Conservation (phyloP, 2,888 invertebrate species). For the Omphaloscelis lunosa region DNA sequence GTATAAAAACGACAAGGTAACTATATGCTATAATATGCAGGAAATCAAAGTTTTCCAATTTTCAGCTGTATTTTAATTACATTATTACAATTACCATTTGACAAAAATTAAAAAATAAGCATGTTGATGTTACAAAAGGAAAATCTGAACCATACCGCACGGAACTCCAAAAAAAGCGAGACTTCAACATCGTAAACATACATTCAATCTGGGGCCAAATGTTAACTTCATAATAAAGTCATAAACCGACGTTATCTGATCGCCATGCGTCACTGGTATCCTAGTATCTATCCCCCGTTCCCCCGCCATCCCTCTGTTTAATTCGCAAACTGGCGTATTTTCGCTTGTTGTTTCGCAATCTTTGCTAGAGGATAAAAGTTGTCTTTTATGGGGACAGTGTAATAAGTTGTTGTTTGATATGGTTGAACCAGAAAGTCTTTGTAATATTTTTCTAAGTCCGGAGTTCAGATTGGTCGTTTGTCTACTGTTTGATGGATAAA, state of each 20-base stretch:
- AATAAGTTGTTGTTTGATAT: conserved; percentile 57
- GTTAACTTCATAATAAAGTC: conserved; percentile 76
- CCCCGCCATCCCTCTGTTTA: conserved; percentile 50
- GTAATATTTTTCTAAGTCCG: conserved; percentile 25
- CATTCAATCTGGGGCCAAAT: conserved; percentile 70
- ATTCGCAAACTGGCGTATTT: conserved; percentile 65
- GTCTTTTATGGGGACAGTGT: conserved; percentile 50
- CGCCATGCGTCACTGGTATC: conserved; percentile 74
- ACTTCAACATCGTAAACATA: conserved; percentile 66
- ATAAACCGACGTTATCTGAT: conserved; percentile 79
- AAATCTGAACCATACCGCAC: not conserved
- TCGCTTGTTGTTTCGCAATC: conserved; percentile 56
- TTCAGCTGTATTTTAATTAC: not conserved
- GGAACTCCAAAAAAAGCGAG: conserved; percentile 62
- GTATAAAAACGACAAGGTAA: not conserved
- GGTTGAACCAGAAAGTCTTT: conserved; percentile 16
- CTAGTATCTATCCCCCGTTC: conserved; percentile 60
- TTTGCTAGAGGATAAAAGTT: conserved; percentile 47
- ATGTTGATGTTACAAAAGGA: not conserved
- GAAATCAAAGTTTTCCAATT: not conserved
- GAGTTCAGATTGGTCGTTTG: conserved; percentile 17
- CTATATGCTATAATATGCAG: not conserved
- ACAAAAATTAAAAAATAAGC: not conserved
- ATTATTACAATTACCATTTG: not conserved
- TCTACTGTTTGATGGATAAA: conserved; percentile 15